These are phyloP conservation scores for Acanthosoma haemorrhoidale DNA, from an alignment of 2,888 invertebrate species.

Conservation along the genomic window DNA sequence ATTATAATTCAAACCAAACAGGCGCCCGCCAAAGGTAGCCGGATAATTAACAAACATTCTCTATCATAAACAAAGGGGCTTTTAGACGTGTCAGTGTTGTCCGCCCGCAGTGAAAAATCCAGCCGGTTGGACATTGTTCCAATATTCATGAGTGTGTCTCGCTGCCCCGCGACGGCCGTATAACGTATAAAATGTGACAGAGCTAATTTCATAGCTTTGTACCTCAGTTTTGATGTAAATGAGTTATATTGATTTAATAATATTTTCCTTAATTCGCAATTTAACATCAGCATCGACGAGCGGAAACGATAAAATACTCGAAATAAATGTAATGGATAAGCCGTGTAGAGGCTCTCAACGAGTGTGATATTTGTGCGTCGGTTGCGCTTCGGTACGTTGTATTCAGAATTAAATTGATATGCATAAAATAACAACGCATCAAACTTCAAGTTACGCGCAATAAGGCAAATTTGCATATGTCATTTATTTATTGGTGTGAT, in stretches of 20 bases:
- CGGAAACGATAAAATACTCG: too few species aligned
- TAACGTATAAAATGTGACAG: not conserved
- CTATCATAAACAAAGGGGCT: not conserved
- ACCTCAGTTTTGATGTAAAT: not conserved
- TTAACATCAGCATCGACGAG: too few species aligned
- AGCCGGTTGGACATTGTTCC: not conserved
- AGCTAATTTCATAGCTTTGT: not conserved
- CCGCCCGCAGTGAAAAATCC: not conserved
- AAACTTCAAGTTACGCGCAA: too few species aligned
- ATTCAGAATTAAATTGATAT: too few species aligned
- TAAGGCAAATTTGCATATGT: too few species aligned
- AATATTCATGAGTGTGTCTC: not conserved
- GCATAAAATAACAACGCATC: too few species aligned
- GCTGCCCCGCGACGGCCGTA: not conserved
- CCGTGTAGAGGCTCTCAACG: too few species aligned
- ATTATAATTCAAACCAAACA: constrained; percentile 22
- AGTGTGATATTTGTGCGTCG: too few species aligned
- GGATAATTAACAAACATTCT: constrained; percentile 5
- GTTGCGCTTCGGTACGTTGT: too few species aligned
- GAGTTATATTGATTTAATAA: not conserved
- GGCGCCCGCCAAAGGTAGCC: not conserved
- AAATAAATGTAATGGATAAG: too few species aligned
- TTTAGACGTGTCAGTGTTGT: not conserved
- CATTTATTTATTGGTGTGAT: too few species aligned
- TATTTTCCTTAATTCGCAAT: not conserved